These are phyloP conservation scores for Branchellion lobata DNA, from an alignment of 2,888 invertebrate species.

Conservation along the genomic window DNA sequence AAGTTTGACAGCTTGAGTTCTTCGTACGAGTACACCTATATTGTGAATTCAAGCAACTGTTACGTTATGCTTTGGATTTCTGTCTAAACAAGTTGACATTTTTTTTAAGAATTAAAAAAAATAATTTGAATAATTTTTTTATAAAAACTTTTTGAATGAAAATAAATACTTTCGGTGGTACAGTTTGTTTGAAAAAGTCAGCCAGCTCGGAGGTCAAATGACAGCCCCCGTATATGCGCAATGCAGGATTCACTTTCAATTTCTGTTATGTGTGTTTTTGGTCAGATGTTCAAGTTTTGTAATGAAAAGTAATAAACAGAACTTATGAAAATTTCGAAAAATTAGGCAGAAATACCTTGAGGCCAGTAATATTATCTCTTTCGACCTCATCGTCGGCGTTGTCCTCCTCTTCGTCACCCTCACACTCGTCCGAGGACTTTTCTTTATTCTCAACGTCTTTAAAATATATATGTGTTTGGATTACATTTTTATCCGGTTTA, in stretches of 20 bases:
- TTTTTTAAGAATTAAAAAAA: too few species aligned
- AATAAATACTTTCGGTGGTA: background rate
- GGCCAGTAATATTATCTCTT: constrained; percentile 2
- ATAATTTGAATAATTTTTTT: too few species aligned
- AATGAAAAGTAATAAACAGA: background rate
- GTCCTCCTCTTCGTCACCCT: background rate
- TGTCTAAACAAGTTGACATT: too few species aligned
- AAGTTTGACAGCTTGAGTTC: constrained; percentile 37
- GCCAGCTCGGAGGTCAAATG: constrained; percentile 3
- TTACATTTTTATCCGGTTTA: too few species aligned
- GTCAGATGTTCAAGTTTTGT: background rate
- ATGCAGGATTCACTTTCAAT: constrained; percentile 32
- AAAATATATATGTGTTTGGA: too few species aligned
- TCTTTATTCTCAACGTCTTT: constrained; percentile 13
- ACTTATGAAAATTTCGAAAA: background rate
- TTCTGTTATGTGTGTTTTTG: background rate
- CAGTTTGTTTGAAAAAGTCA: constrained; percentile 17
- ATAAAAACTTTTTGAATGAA: too few species aligned
- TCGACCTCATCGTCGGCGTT: constrained; percentile 10
- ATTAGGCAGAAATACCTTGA: constrained; percentile 11
- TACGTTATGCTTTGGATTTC: too few species aligned
- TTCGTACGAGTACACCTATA: constrained; percentile 31
- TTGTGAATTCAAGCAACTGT: too few species aligned
- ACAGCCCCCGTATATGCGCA: background rate
- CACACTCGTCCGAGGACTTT: background rate